A percentile compares a stretch with the other conserved stretches of the same genome.
Conservation (phyloP, 2,797 vertebrate genomes). For the Carcharodon carcharias region DNA sequence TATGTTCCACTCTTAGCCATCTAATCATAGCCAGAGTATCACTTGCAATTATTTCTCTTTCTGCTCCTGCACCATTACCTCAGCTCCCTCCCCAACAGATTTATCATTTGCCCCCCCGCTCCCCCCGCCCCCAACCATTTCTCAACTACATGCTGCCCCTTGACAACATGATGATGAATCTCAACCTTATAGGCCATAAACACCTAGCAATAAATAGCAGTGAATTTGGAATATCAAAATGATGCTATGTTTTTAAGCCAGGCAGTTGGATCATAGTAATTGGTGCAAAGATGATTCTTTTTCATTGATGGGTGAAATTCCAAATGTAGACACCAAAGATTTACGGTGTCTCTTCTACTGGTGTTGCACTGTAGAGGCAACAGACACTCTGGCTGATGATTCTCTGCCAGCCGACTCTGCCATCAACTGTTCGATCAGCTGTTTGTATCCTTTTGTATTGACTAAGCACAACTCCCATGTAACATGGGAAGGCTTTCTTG, state of each 20-base stretch:
- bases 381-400: background rate
- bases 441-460: background rate
- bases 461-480: background rate
- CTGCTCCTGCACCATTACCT: no score
- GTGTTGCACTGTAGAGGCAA: background rate
- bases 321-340: background rate
- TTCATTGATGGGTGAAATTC: background rate
- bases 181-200: background rate
- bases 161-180: background rate
- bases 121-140: no score
- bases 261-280: background rate
- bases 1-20: no score
- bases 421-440: background rate
- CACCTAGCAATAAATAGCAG: background rate
- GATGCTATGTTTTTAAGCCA: background rate
- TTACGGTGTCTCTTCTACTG: background rate
- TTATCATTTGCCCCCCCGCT: no score
- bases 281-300: background rate
- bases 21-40: no score
- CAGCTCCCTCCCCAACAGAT: no score
- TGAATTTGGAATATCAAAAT: background rate
- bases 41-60: no score
- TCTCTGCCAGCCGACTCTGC: background rate
- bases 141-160: no score
- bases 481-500: background rate